Base-by-base conservation (phyloP, 2,888 invertebrate species). In the Thysanoteuthis rhombus region DNA sequence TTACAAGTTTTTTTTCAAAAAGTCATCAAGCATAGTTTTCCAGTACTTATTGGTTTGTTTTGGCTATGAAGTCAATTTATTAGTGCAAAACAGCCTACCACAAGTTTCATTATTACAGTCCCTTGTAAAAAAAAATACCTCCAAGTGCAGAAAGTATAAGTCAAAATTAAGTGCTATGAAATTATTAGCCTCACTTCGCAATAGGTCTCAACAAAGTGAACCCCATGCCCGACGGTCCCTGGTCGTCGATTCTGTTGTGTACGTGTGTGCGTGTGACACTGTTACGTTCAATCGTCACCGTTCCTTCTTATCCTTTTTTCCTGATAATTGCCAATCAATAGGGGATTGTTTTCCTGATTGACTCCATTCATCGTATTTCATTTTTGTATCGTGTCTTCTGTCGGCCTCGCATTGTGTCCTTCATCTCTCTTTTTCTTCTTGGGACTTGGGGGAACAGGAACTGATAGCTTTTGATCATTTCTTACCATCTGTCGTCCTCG, bases 331-430 rank as follows among this genome's bases (percentile, higher is more conserved):
- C 75, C 75, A 75, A 75, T 75, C 75, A 75, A 75, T 75, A 75
- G 75, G 75, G 75, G n/a, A 75, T 75, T 75, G 75, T 75, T 75
- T 75, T n/a, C n/a, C n/a, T 75, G 75, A 75, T 75, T n/a, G 75
- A 75, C n/a, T 75, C n/a, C 75, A 75, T 75, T 75, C 75, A n/a
- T 75, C 52, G 32, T 75, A 16, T n/a, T 75, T 36, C 52, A 52
- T 52, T 52, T 52, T 52, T 52, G 52, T 52, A 22, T 52, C 52
- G 25, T 52, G 52, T 52, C 52, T 52, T 52, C 52, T 25, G 22
- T 52, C 52, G 25, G 52, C 25, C 25, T 52, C 25, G 52, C 22
- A 52, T 52, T 52, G 22, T 52, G 25, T 25, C 25, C 52, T 52
- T 52, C 52, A 52, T 25, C n/a, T 16, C n/a, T 8, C 12, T n/a